Base-by-base conservation (phyloP, 2,797 vertebrate genomes). In the Telmatherina bonti region DNA sequence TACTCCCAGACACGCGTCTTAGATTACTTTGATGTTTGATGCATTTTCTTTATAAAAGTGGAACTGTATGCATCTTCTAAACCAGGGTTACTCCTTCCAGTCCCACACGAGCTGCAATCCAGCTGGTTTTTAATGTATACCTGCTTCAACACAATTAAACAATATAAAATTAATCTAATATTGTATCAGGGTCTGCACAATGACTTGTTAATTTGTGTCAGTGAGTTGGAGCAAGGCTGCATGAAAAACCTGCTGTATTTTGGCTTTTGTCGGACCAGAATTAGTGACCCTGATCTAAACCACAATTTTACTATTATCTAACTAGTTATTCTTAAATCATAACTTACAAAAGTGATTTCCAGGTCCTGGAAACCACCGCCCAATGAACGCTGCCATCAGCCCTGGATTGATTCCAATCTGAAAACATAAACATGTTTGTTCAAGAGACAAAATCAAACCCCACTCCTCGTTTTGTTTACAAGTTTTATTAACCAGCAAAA, bases 351-450 rank as follows among this genome's bases (percentile, higher is more conserved):
- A 99, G 89, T 99, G 98, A 89, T 99, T 99, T 87, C 98, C 98
- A 81, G 96, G 97, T 81, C 98, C 98, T 51, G 97, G 98, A 76
- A 99, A 99, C 94, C 98, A 98, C 81, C 96, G 95, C 45, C 98
- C 98, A 76, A 99, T 99, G 86, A 94, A 99, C 79, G 98, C 98
- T 82, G 98, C 97, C 97, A 99, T 97, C 67, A 99, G 91, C 47
- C 98, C 98, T 10, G 98, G 98, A 82, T 99, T 99, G 89, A 99
- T 99, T 65, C 98, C 98, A 79, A 99, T 98, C 98, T 99, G 87
- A 51, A 66, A 83, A 7, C 38, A 63, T 62, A 73, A 41, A 26
- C n/a, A 62, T 18, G 11, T 70, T 53, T 65, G 31, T 62, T 1
- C 24, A 29, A 18, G 4, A n/a, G 27, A 53, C 13, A 10, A 56